A percentile compares a stretch with the other conserved stretches of the same genome.
Conservation (phyloP, 2,888 invertebrate genomes). For the Agrochola macilenta region DNA sequence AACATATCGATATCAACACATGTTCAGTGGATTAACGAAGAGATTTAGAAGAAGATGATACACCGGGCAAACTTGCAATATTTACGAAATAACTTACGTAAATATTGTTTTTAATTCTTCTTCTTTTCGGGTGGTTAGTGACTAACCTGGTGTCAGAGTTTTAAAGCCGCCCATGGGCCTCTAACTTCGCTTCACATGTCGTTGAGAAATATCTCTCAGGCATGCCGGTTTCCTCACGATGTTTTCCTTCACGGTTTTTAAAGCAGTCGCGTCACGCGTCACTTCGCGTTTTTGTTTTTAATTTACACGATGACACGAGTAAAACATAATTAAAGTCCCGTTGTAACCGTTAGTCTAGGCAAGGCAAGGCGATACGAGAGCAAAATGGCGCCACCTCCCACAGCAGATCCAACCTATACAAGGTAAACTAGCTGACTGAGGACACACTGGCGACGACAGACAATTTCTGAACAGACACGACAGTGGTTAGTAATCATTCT, state of each 20-base stretch:
- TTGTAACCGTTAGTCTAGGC: neutral
- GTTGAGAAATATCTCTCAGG: no score
- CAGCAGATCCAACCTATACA: neutral
- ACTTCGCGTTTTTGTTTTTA: neutral
- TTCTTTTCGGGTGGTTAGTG: no score
- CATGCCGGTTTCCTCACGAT: no score
- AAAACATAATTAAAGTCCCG: neutral
- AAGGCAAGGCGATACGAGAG: neutral
- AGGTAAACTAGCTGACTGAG: neutral
- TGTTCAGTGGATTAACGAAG: neutral
- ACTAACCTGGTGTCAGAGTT: no score
- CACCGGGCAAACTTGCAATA: neutral
- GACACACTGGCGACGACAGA: neutral
- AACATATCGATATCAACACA: slow-evolving; percentile 10
- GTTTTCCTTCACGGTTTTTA: no score
- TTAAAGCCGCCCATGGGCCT: no score
- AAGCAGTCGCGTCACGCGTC: no score
- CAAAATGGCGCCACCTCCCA: neutral
- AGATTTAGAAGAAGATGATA: neutral
- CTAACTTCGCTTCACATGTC: no score
- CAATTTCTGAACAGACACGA: neutral
- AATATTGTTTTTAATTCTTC: neutral
- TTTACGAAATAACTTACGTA: neutral
- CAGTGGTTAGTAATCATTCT: neutral
- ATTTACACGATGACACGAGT: neutral